phyloP scores from a whole-genome alignment of 2,113 vertebrate genomes.

The Carettochelys insculpta region DNA sequence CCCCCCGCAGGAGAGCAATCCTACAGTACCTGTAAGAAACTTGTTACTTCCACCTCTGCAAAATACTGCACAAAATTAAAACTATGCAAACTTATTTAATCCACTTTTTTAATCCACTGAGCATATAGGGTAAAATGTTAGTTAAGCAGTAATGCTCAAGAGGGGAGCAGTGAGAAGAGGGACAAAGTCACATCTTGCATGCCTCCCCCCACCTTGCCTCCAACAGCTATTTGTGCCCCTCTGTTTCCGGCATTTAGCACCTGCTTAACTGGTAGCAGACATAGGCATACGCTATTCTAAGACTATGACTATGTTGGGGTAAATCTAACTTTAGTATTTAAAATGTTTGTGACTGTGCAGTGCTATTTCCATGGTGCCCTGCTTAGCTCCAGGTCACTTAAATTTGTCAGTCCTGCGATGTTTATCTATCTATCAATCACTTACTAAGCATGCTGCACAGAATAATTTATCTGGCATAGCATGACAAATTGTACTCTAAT shows the following conservation, averaged over 20 bases:
- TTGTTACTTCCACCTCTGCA: no score
- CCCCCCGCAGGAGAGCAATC: no score
- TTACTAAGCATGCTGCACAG: conserved; percentile 81
- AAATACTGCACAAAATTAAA: no score
- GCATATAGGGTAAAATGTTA: no score
- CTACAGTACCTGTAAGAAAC: no score
- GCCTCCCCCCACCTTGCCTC: no score
- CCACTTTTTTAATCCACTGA: no score
- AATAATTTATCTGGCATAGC: conserved; percentile 82
- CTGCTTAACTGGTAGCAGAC: conserved; percentile 12
- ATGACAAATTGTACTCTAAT: conserved; percentile 84
- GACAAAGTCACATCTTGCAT: no score
- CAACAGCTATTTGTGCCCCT: no score
- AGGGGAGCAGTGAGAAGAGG: no score
- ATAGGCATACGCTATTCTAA: conserved; percentile 54
- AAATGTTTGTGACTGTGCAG: conserved; percentile 67
- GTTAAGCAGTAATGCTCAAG: no score
- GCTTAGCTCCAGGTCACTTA: conserved; percentile 80
- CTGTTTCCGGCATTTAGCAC: conserved; percentile 7
- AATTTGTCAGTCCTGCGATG: conserved; percentile 80
- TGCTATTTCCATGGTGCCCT: conserved; percentile 74
- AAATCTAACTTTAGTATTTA: conserved; percentile 77
- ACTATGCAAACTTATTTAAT: no score
- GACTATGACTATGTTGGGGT: conserved; percentile 66
- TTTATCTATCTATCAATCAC: conserved; percentile 85